Evolutionary conservation across 2,113 vertebrate genomes (phyloP).

Genomic region (Dasyornis broadbenti): DNA sequence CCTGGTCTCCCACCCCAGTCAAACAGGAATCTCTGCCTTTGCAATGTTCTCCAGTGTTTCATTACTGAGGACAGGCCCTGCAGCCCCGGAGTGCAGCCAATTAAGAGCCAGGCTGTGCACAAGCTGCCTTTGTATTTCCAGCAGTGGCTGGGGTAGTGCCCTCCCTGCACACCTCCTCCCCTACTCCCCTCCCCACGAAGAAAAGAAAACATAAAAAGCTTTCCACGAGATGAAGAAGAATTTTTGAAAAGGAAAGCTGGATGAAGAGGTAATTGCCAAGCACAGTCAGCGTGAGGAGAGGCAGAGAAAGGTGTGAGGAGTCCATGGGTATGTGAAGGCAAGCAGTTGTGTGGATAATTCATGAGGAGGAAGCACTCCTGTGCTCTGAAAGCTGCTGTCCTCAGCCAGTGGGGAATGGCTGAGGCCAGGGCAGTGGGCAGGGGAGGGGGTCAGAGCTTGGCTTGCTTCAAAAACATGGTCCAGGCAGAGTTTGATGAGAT

Average conservation of each 20-base stretch:
- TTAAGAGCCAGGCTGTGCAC: slow-evolving; percentile 16
- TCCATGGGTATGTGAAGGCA: background rate
- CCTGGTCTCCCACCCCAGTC: background rate
- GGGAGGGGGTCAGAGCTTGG: background rate
- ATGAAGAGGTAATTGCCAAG: slow-evolving; percentile 37
- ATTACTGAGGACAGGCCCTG: background rate
- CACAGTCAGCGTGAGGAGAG: background rate
- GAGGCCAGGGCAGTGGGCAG: background rate
- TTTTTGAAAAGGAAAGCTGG: slow-evolving; percentile 5
- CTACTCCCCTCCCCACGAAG: background rate
- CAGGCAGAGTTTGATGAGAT: background rate
- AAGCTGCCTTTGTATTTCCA: slow-evolving; percentile 30
- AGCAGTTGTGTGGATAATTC: background rate
- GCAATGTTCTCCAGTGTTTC: background rate
- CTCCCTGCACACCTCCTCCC: background rate
- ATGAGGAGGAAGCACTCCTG: background rate
- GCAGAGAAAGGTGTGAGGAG: background rate
- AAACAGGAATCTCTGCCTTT: background rate
- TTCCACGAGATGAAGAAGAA: background rate
- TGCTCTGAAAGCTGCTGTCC: background rate
- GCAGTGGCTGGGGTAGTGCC: background rate
- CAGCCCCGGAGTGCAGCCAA: slow-evolving; percentile 22
- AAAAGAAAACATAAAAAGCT: slow-evolving; percentile 15
- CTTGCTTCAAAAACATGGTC: background rate
- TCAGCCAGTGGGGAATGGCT: background rate